Conservation (phyloP, 2,797 vertebrate species). For the Tragopan temminckii region DNA sequence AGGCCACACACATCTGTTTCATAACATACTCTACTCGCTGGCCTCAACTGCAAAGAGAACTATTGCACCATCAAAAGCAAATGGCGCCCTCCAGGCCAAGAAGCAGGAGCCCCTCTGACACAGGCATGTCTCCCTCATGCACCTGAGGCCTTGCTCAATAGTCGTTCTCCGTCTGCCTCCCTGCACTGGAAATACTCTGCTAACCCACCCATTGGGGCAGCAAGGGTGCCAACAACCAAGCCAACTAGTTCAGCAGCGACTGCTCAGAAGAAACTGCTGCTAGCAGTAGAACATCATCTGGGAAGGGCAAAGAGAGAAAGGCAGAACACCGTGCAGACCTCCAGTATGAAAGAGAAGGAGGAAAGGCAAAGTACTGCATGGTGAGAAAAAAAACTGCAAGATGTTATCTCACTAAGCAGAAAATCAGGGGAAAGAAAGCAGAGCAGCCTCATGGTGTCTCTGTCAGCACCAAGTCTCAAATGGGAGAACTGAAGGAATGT, state of each 20-base stretch:
- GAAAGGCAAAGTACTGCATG: not conserved
- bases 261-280: not conserved
- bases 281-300: not conserved
- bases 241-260: not conserved
- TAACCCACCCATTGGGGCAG: not conserved
- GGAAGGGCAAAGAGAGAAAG: not conserved
- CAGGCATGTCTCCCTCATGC: accelerated
- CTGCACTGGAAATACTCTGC: not conserved
- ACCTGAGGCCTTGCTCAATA: not conserved
- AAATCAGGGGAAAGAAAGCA: not conserved
- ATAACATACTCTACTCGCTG: not conserved
- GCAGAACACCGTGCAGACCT: not conserved
- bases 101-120: not conserved
- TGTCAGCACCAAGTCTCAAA: slow-evolving; percentile 11
- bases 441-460: not conserved
- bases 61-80: not conserved
- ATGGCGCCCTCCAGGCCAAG: not conserved
- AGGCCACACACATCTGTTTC: slow-evolving; percentile 58
- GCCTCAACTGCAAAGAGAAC: not conserved
- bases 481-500: not conserved
- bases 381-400: not conserved
- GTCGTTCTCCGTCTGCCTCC: not conserved
- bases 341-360: not conserved
- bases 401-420: not conserved
- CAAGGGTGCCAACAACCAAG: too few species aligned